Conservation (phyloP, 2,113 vertebrate species). For the Lophochroa leadbeateri region DNA sequence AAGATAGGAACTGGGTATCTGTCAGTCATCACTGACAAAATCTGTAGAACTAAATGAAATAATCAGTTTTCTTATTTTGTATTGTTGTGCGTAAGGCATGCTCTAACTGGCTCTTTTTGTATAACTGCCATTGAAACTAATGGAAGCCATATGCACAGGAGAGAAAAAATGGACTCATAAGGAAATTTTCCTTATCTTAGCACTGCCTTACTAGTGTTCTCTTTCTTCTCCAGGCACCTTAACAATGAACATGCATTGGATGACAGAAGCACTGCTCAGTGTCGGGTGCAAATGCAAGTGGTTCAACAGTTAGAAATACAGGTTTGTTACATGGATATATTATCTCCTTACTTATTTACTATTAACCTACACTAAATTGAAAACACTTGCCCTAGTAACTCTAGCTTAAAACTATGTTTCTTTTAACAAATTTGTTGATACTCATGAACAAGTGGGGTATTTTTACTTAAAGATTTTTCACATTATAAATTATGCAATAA, state of each 20-base stretch:
- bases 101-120: not conserved
- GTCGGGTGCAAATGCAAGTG: constrained; percentile 98
- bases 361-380: not conserved
- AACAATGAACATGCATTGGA: constrained; percentile 97
- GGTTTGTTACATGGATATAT: constrained; percentile 76
- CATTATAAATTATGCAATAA: constrained; percentile 46
- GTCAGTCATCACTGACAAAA: not conserved
- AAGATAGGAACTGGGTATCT: not conserved
- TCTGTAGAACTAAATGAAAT: not conserved
- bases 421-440: not conserved
- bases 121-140: not conserved
- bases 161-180: not conserved
- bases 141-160: not conserved
- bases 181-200: not conserved
- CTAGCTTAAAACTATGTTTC: constrained; percentile 1
- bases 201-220: constrained; percentile 2
- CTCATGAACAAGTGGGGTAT: not conserved
- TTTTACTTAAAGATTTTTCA: constrained; percentile 8
- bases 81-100: not conserved
- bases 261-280: constrained; percentile 98
- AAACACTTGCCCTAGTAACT: not conserved
- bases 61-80: not conserved
- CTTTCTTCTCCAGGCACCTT: constrained; percentile 88
- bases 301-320: constrained; percentile 99
- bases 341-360: not conserved